Evolutionary conservation across 2,113 vertebrate species (phyloP).

Genomic region (Thinocorus orbignyianus): DNA sequence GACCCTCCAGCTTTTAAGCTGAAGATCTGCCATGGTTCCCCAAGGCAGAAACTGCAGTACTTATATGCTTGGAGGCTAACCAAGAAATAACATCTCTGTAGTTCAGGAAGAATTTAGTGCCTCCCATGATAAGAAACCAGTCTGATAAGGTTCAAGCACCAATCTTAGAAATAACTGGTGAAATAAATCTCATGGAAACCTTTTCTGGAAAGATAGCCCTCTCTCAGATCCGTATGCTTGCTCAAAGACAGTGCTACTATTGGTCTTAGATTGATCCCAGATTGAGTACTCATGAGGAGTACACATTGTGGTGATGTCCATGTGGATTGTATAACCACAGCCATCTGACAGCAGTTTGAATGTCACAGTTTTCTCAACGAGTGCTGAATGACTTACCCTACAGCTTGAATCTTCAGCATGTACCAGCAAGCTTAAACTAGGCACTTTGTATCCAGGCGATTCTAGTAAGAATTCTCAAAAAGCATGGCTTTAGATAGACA

Average conservation of each 20-base stretch:
- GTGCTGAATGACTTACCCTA: not conserved
- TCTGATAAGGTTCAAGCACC: not conserved
- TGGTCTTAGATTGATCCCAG: not conserved
- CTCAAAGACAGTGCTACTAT: not conserved
- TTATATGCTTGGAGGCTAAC: not conserved
- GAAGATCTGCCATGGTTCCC: not conserved
- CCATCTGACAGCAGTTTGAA: not conserved
- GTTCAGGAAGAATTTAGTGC: not conserved
- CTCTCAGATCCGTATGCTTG: rapidly evolving
- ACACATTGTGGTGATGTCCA: not conserved
- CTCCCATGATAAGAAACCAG: not conserved
- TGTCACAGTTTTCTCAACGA: not conserved
- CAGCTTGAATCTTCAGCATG: not conserved
- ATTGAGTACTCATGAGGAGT: not conserved
- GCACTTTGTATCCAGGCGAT: not conserved
- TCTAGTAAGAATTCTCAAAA: not conserved
- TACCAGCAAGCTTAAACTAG: not conserved
- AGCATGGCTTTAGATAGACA: not conserved
- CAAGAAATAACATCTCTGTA: not conserved
- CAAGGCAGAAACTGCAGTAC: not conserved
- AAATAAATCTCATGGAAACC: not conserved
- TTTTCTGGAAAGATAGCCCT: not conserved
- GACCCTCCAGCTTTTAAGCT: not conserved
- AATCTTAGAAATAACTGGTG: not conserved
- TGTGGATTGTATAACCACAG: not conserved